Percentiles rank a stretch among this genome's conserved stretches.
Evolutionary conservation across 2,113 vertebrate genomes (phyloP).

Genomic region (Climacteris rufus): DNA sequence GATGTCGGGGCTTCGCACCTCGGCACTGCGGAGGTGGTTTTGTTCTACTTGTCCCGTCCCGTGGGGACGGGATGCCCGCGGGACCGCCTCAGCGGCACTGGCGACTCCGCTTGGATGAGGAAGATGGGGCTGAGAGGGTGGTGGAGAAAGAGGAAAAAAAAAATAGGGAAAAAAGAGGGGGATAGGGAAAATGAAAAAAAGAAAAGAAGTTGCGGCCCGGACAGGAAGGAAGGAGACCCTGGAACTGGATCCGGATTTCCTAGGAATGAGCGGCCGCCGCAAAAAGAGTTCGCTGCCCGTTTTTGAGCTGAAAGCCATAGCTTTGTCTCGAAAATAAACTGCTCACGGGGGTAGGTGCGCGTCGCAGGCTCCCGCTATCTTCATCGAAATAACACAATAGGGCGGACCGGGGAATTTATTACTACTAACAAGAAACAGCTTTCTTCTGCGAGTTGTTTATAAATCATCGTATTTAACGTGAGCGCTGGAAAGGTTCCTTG

Average conservation of each 20-base stretch:
- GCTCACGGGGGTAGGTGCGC: slow-evolving; percentile 19
- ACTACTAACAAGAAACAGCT: slow-evolving; percentile 63
- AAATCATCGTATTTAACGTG: slow-evolving; percentile 64
- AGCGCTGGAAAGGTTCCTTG: slow-evolving; percentile 33
- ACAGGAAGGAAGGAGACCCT: slow-evolving; percentile 32
- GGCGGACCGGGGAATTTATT: slow-evolving; percentile 65
- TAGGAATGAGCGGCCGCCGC: background rate
- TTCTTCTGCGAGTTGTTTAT: slow-evolving; percentile 71
- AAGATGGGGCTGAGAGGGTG: background rate
- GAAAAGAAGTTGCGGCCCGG: slow-evolving; percentile 10
- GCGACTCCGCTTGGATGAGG: background rate
- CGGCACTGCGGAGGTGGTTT: background rate
- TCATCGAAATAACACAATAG: slow-evolving; percentile 44
- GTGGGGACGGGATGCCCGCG: background rate
- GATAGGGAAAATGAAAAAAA: background rate
- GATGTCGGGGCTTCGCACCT: background rate
- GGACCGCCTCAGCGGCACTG: background rate
- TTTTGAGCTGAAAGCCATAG: slow-evolving; percentile 23
- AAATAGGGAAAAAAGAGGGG: background rate
- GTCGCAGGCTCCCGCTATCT: slow-evolving; percentile 29
- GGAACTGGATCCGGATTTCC: slow-evolving; percentile 29
- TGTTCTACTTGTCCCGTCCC: background rate
- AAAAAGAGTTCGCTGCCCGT: background rate
- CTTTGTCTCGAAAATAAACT: slow-evolving; percentile 47
- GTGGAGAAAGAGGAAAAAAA: background rate